Base-by-base conservation (phyloP, 2,888 invertebrate species). In the Glaucopsyche alexis region DNA sequence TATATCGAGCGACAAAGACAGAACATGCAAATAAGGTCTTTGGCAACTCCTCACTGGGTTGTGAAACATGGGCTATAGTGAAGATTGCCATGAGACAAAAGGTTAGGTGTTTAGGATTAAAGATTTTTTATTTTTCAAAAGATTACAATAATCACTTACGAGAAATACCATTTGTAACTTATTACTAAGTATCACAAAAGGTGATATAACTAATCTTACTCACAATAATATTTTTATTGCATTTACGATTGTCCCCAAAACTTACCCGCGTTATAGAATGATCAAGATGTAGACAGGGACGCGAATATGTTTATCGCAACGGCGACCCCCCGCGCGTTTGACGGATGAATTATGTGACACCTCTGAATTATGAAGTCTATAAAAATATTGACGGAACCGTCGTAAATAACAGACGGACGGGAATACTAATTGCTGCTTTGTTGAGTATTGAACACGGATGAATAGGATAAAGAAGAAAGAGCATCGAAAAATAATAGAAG, bases 321-420 rank as follows among this genome's bases (percentile, higher is more conserved):
- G 29, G 16, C 60, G 71, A 60, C 55, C 71, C 66, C 66, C 66
- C 40, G n/a, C 40, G 40, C 66, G 40, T 13, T 13, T 69, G 74
- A 75, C 78, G 81, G 74, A 79, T 84, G 83, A 84, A 80, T 84
- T 84, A 83, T 84, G 81, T 81, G 84, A 82, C 82, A 76, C 77
- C 74, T 71, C 75, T 81, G 82, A 84, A 81, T 83, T 83, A 84
- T 82, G 78, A 80, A 80, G 75, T 79, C 79, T 79, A 82, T 82
- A 83, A 82, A 83, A 81, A 82, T 82, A 82, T 82, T 81, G 81
- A 82, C 78, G 81, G 77, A 77, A 78, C 77, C 75, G 73, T 76
- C 76, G 75, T 78, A 79, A 79, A 80, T 78, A 82, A 76, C 73
- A 74, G 77, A 78, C 78, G 73, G 76, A 77, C 76, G 77, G 74